These are phyloP conservation scores for Gobio occitaniae DNA, from an alignment of 2,797 vertebrate species.

Conservation along the genomic window DNA sequence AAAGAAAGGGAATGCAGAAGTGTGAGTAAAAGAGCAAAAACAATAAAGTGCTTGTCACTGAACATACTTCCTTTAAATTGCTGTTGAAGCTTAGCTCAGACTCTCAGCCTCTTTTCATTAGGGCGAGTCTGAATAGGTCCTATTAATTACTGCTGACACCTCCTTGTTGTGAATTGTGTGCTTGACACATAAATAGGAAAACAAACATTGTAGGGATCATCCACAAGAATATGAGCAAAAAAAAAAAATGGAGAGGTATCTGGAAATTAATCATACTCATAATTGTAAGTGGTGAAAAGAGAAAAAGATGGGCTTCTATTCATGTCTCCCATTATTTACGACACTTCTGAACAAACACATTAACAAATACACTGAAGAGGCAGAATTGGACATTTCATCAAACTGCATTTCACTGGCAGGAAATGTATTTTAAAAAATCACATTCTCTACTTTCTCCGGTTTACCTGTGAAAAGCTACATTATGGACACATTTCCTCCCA, in stretches of 20 bases:
- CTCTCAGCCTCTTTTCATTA: constrained; percentile 31
- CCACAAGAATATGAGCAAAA: constrained; percentile 65
- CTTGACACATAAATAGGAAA: constrained; percentile 57
- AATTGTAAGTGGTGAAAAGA: constrained; percentile 68
- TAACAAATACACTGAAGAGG: constrained; percentile 52
- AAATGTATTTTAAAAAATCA: constrained; percentile 11
- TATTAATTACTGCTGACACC: constrained; percentile 62
- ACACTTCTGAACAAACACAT: constrained; percentile 58
- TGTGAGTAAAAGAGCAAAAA: neutral
- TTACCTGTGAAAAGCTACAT: constrained; percentile 70
- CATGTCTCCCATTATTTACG: constrained; percentile 69
- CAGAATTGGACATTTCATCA: constrained; percentile 59
- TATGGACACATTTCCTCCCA: constrained; percentile 69
- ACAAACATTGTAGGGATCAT: constrained; percentile 46
- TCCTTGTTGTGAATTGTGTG: constrained; percentile 52
- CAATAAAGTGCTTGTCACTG: constrained; percentile 15
- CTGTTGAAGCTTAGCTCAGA: constrained; percentile 13
- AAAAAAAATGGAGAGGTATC: constrained; percentile 63
- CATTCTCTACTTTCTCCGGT: constrained; percentile 48
- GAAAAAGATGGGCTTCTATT: constrained; percentile 65
- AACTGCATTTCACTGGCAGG: constrained; percentile 33
- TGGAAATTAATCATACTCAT: constrained; percentile 75
- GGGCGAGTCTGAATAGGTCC: constrained; percentile 51
- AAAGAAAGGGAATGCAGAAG: neutral
- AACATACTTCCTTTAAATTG: constrained; percentile 45